These are phyloP conservation scores for Nasalis larvatus DNA, from an alignment of 2,113 vertebrate species.

Conservation along the genomic window DNA sequence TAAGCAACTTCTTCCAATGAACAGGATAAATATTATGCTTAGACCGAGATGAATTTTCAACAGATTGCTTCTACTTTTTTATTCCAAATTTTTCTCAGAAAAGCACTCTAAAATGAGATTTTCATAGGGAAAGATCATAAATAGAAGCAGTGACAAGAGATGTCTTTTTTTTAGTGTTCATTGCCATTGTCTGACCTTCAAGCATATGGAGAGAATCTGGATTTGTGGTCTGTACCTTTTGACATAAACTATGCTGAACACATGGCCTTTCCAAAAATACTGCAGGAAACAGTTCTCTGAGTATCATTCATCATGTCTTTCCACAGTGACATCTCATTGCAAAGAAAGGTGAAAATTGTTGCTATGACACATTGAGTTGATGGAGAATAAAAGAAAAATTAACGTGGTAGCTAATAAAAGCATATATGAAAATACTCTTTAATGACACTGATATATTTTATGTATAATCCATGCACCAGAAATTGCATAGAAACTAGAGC, in stretches of 20 bases:
- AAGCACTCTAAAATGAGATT: background rate
- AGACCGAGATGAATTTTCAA: background rate
- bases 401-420: background rate
- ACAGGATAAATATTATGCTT: background rate
- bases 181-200: slow-evolving; percentile 71
- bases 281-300: slow-evolving; percentile 44
- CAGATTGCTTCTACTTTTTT: background rate
- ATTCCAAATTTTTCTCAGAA: slow-evolving; percentile 19
- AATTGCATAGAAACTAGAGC: background rate
- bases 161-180: background rate
- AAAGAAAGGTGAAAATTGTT: slow-evolving; percentile 53
- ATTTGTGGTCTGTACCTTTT: slow-evolving; percentile 63
- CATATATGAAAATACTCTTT: background rate
- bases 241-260: slow-evolving; percentile 69
- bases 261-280: slow-evolving; percentile 74
- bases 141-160: slow-evolving; percentile 19
- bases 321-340: slow-evolving; percentile 45
- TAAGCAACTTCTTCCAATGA: background rate
- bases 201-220: slow-evolving; percentile 53
- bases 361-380: background rate
- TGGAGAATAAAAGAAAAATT: background rate
- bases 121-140: background rate
- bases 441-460: background rate
- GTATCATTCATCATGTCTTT: slow-evolving; percentile 69
- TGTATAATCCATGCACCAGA: background rate